Evolutionary conservation across 2,113 vertebrate genomes (phyloP).

Genomic region (Ceyx margarethae): DNA sequence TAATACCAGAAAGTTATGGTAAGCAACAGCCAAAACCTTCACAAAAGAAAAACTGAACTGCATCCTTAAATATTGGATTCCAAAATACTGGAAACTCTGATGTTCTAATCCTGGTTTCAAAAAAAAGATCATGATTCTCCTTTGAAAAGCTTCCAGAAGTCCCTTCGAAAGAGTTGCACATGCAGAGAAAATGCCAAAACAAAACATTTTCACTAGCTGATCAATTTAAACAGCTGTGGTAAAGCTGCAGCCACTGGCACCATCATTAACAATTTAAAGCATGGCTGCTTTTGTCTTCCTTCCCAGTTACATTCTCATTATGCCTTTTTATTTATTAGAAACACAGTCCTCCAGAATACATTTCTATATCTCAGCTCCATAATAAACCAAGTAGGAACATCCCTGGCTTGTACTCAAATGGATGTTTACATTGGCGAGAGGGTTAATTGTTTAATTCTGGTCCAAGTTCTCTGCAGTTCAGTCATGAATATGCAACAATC

Average conservation of each 20-base stretch:
- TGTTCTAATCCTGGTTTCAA: conserved; percentile 17
- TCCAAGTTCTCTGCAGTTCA: conserved; percentile 48
- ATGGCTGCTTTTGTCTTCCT: conserved; percentile 74
- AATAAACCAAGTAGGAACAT: conserved; percentile 50
- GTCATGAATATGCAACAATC: conserved; percentile 53
- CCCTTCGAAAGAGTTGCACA: conserved; percentile 52
- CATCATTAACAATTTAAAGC: conserved; percentile 76
- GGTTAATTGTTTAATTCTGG: conserved; percentile 64
- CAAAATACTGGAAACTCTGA: conserved; percentile 5
- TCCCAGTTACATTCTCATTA: conserved; percentile 75
- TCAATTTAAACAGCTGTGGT: conserved; percentile 72
- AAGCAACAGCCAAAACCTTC: background rate
- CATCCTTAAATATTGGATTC: conserved; percentile 2
- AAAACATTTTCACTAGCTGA: conserved; percentile 62
- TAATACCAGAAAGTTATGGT: background rate
- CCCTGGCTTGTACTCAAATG: conserved; percentile 48
- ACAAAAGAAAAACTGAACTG: conserved; percentile 30
- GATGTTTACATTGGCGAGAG: conserved; percentile 53
- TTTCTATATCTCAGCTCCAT: conserved; percentile 64
- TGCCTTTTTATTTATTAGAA: conserved; percentile 76
- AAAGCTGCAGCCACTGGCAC: conserved; percentile 71
- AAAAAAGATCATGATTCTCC: conserved; percentile 36
- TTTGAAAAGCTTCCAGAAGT: conserved; percentile 52
- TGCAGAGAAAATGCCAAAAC: conserved; percentile 52
- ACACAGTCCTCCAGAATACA: conserved; percentile 65